Base-by-base conservation (phyloP, 2,888 invertebrate species). In the Cheilosia vulpina region DNA sequence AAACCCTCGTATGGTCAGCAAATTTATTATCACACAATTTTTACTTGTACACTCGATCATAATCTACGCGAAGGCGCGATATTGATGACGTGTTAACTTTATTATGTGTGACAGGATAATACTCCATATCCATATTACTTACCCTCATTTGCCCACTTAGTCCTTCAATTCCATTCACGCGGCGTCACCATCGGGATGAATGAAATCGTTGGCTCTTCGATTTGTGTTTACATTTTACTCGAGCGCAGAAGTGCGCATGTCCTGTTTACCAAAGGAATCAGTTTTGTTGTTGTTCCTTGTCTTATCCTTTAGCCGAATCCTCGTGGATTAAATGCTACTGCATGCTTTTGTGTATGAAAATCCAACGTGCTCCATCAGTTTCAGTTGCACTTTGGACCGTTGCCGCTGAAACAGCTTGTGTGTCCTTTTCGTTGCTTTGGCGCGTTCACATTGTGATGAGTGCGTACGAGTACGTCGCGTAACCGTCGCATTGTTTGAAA, bases 321-420 rank as follows among this genome's bases (percentile, higher is more conserved):
- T 77, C 81, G 81, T 81, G 81, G 85, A 85, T 81, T 85, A 80
- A 38, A 38, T 62, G 66, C 66, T 45, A 72, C 76, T 85, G 85
- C 85, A 85, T 81, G 66, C 72, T 68, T 76, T 76, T 68, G 85
- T 62, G 85, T 85, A 71, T 81, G 72, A 50, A 85, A 85, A 75
- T 75, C 69, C 83, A 84, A 72, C 76, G 85, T 85, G 85, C 81
- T 76, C 55, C 85, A 76, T 85, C 85, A 85, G 85, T 85, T 81
- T 85, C 85, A 85, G 85, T 85, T 85, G 85, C 85, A 85, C 81
- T 77, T 80, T 62, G 50, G 75, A 75, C 79, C 66, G 79, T 65
- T 73, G 83, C 5, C 77, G 79, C 65, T 84, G 69, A 62, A 58
- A 84, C 38, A 84, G 73, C 78, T 78, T n/a, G 38, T 52, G 21